Base-by-base conservation (phyloP, 1,140 invertebrate genomes). In the Monochamus saltuarius region DNA sequence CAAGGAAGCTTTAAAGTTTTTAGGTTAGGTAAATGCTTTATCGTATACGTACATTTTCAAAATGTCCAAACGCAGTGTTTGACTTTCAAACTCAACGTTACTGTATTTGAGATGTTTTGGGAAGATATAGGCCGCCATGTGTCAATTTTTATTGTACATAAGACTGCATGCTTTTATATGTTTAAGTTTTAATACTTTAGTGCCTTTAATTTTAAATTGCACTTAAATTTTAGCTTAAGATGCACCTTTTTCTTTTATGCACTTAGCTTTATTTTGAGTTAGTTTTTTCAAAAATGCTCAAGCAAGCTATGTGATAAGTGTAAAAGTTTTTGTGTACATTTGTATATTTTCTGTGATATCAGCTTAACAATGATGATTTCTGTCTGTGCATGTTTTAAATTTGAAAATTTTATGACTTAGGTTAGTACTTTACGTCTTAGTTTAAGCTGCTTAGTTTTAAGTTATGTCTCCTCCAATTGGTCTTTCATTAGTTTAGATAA, bases 141-240 rank as follows among this genome's bases (percentile, higher is more conserved):
- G 70, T 72, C 70, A 72, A 72, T 72, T 64, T 29, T 52, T 59
- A 56, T 53, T 68, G 67, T 72, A 69, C 57, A 72, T 69, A 70
- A 60, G 66, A 58, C 42, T 62, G 66, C 62, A 71, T 69, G 65
- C 62, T 67, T 65, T 63, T 57, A 51, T 57, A 62, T 55, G 46
- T 59, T 58, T 62, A 59, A 57, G n/a, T n/a, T n/a, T n/a, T n/a
- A n/a, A n/a, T n/a, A n/a, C n/a, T n/a, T n/a, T n/a, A n/a, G n/a
- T n/a, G n/a, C n/a, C n/a, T 47, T 14, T 64, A 47, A 46, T 45
- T 55, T 54, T 65, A 40, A 37, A 45, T 43, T 59, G 60, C 58
- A 62, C 62, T 19, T 17, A 59, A 45, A 47, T 65, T 60, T 51
- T 62, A 51, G 19, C 11, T 45, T 34, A 47, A 67, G 13, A 51